Percentiles rank a stretch among this genome's conserved stretches.
phyloP scores from a whole-genome alignment of 2,888 invertebrate species.

The Psylliodes chrysocephalus region DNA sequence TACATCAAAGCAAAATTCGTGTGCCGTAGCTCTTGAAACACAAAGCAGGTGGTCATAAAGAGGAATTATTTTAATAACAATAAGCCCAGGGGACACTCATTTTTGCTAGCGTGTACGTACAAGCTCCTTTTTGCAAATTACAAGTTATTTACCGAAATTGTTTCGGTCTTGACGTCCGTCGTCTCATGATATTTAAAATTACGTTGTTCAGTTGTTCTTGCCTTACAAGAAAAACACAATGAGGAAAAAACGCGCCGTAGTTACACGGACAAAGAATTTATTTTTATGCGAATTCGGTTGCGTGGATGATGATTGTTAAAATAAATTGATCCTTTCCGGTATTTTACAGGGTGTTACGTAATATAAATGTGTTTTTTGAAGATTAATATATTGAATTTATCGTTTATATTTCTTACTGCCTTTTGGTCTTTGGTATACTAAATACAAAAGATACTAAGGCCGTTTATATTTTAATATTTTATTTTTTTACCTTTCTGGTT shows the following conservation, averaged over 20 bases:
- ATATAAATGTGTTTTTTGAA: no score
- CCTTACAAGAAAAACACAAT: background rate
- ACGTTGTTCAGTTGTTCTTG: background rate
- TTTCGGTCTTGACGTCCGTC: background rate
- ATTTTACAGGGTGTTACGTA: background rate
- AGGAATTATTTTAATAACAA: constrained; percentile 7
- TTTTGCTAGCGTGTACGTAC: background rate
- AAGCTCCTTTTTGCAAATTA: background rate
- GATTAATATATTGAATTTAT: no score
- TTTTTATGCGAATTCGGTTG: constrained; percentile 1
- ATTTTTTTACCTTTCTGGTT: no score
- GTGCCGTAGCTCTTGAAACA: background rate
- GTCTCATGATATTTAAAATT: background rate
- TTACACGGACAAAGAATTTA: background rate
- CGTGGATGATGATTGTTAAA: background rate
- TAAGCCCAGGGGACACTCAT: background rate
- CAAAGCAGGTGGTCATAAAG: constrained; percentile 8
- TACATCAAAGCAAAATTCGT: background rate
- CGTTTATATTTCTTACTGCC: no score
- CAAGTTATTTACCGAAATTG: constrained; percentile 1
- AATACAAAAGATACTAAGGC: no score
- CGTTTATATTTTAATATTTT: no score
- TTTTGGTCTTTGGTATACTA: no score
- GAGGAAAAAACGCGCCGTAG: background rate
- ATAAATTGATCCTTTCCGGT: background rate